Percentiles rank a stretch among this genome's conserved stretches.
Evolutionary conservation across 1,140 invertebrate species (phyloP).

Genomic region (Platorchestia sp.): DNA sequence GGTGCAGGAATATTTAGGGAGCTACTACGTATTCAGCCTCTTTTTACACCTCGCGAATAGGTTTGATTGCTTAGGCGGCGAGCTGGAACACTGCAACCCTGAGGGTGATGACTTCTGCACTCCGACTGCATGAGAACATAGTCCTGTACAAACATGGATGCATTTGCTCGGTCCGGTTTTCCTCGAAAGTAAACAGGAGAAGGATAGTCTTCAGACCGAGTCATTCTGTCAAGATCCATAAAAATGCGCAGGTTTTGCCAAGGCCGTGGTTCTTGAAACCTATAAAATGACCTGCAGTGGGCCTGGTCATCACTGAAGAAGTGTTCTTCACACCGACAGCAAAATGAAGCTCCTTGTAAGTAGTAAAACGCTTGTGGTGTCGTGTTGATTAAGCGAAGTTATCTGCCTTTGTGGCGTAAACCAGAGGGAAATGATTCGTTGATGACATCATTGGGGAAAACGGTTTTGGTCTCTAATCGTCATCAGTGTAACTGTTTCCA

Average conservation of each 20-base stretch:
- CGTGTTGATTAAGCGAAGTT: neutral
- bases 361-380: neutral
- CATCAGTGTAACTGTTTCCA: neutral
- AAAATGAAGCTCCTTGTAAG: conserved; percentile 32
- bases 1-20: neutral
- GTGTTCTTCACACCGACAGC: neutral
- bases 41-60: neutral
- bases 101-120: neutral
- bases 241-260: neutral
- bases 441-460: neutral
- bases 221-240: neutral
- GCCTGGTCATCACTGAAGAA: neutral
- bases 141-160: neutral
- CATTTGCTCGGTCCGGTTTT: neutral
- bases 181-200: neutral
- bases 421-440: neutral
- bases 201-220: neutral
- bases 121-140: neutral
- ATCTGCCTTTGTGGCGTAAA: neutral
- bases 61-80: neutral
- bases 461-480: neutral
- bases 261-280: neutral
- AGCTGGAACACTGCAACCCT: neutral
- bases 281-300: conserved; percentile 1
- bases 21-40: neutral